These are phyloP conservation scores for Cervus canadensis DNA, from an alignment of 2,113 vertebrate species.

Conservation along the genomic window DNA sequence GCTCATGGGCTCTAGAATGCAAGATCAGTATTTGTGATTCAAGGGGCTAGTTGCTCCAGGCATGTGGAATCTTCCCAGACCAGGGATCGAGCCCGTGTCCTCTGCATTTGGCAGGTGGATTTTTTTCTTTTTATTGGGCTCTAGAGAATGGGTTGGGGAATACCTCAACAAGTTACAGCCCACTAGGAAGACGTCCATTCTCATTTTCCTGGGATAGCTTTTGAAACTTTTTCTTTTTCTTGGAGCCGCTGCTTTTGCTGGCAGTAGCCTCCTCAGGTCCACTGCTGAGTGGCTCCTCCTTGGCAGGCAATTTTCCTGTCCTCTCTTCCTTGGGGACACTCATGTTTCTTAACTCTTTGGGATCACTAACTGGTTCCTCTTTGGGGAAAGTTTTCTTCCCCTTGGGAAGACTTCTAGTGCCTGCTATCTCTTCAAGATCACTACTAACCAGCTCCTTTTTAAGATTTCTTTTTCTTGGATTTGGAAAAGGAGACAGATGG, in stretches of 20 bases:
- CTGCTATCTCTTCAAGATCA: not conserved
- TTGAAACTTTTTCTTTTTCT: not conserved
- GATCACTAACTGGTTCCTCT: not conserved
- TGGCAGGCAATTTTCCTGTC: not conserved
- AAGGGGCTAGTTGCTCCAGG: not conserved
- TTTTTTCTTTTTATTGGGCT: not conserved
- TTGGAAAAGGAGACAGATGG: not conserved
- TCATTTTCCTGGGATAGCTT: not conserved
- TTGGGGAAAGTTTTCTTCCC: not conserved
- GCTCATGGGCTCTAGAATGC: not conserved
- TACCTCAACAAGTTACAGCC: not conserved
- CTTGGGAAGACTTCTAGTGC: not conserved
- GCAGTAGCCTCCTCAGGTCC: not conserved
- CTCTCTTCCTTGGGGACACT: not conserved
- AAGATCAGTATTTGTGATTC: not conserved
- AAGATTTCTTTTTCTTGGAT: not conserved
- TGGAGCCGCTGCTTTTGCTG: not conserved
- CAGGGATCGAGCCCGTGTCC: accelerated
- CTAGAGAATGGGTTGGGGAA: not conserved
- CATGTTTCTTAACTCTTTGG: not conserved
- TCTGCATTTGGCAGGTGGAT: not conserved
- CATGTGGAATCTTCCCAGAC: not conserved
- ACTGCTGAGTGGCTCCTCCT: not conserved
- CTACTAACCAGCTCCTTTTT: not conserved
- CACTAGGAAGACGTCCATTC: not conserved